Percentiles rank a stretch among this genome's conserved stretches.
These are phyloP conservation scores for Strix aluco DNA, from an alignment of 2,113 vertebrate species.

Conservation along the genomic window DNA sequence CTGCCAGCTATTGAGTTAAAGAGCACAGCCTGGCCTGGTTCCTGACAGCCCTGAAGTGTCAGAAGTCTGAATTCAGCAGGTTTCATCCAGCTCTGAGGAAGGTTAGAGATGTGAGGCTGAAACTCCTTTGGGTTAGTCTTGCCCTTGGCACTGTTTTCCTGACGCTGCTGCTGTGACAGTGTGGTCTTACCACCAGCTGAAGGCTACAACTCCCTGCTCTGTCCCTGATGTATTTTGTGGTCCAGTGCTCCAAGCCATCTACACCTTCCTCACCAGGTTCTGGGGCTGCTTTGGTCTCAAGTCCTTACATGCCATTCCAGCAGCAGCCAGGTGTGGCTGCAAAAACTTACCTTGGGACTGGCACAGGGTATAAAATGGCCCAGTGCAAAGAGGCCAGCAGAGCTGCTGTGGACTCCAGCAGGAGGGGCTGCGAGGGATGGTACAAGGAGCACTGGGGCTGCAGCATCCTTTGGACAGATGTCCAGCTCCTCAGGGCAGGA, in stretches of 20 bases:
- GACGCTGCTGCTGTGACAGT: rapidly evolving
- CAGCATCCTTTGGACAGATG: background rate
- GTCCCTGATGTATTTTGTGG: background rate
- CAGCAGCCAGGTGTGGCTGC: rapidly evolving
- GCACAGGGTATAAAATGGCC: rapidly evolving
- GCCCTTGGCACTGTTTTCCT: background rate
- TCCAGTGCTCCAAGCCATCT: background rate
- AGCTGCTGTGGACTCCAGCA: background rate
- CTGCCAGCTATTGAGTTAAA: background rate
- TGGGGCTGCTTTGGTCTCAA: background rate
- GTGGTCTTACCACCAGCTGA: background rate
- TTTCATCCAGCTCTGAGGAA: background rate
- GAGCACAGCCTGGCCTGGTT: background rate
- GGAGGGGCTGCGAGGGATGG: background rate
- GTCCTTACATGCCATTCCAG: background rate
- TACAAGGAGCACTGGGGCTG: background rate
- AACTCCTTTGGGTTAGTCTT: background rate
- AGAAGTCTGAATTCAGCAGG: background rate
- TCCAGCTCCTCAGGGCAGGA: background rate
- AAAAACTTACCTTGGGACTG: background rate
- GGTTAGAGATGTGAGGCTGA: background rate
- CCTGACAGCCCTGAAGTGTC: background rate
- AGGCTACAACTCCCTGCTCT: background rate
- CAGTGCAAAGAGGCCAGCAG: background rate
- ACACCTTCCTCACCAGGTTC: background rate